These are phyloP conservation scores for Brachylomia viminalis DNA, from an alignment of 2,888 invertebrate species.

Conservation along the genomic window DNA sequence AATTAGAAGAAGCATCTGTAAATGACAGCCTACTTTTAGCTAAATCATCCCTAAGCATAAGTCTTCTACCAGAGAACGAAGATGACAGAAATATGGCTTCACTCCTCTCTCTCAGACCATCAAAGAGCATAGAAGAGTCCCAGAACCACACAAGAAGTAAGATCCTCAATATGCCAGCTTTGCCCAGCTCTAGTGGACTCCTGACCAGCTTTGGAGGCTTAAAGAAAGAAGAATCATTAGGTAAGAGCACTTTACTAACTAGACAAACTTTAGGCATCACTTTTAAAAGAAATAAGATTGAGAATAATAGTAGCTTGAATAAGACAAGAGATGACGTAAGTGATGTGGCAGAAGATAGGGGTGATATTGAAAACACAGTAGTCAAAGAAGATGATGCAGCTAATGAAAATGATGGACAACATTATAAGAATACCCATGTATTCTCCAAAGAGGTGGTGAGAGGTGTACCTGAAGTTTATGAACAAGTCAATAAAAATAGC, in stretches of 20 bases:
- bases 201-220: conserved; percentile 89
- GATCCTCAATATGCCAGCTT: conserved; percentile 89
- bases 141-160: conserved; percentile 86
- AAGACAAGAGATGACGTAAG: conserved; percentile 23
- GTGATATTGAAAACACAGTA: conserved; percentile 1
- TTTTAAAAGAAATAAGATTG: conserved; percentile 76
- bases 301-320: conserved; percentile 35
- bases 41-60: conserved; percentile 94
- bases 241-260: conserved; percentile 76
- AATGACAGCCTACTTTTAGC: conserved; percentile 93
- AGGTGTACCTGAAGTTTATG: neutral
- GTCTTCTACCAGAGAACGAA: conserved; percentile 94
- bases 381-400: neutral
- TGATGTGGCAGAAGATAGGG: conserved; percentile 24
- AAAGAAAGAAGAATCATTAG: conserved; percentile 89
- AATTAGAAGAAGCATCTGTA: conserved; percentile 92
- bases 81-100: conserved; percentile 95
- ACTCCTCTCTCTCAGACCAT: conserved; percentile 92
- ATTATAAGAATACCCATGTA: neutral
- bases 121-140: conserved; percentile 91
- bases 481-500: neutral
- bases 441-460: neutral
- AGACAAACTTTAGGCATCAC: conserved; percentile 85
- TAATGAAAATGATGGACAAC: neutral
- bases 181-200: conserved; percentile 89